phyloP scores from a whole-genome alignment of 2,113 vertebrate species.

The Cygnus buccinator region DNA sequence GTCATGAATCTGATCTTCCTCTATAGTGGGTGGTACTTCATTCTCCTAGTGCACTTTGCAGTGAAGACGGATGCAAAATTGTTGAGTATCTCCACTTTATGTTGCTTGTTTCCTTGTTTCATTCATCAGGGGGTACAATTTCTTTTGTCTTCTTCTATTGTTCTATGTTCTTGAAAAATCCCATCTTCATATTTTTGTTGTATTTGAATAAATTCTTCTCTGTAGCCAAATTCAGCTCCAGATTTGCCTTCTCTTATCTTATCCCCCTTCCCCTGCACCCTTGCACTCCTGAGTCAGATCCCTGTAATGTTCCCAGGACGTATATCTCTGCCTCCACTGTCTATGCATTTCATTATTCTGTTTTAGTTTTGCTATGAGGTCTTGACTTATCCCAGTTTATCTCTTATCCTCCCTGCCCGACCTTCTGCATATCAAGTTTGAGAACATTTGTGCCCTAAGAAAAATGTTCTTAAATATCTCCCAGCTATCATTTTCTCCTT shows the following conservation, averaged over 20 bases:
- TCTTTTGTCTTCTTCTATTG: neutral
- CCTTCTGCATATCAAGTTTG: neutral
- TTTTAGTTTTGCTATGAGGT: neutral
- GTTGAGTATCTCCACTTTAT: neutral
- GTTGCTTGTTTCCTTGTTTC: neutral
- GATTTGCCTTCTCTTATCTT: neutral
- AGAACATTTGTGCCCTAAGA: neutral
- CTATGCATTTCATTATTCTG: neutral
- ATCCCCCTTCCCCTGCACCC: neutral
- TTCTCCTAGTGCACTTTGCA: neutral
- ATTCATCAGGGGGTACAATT: neutral
- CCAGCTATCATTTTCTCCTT: neutral
- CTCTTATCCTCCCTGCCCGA: neutral
- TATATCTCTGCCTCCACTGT: neutral
- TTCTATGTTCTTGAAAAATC: neutral
- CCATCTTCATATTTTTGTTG: neutral
- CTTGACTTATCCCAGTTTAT: neutral
- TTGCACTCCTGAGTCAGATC: neutral
- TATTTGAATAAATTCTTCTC: neutral
- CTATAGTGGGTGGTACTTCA: neutral
- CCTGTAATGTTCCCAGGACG: neutral
- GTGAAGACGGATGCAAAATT: neutral
- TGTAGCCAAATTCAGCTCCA: neutral
- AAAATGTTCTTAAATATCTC: too few species aligned
- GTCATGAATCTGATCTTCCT: neutral